Conservation (phyloP, 2,797 vertebrate species). For the Taenioides sp. region DNA sequence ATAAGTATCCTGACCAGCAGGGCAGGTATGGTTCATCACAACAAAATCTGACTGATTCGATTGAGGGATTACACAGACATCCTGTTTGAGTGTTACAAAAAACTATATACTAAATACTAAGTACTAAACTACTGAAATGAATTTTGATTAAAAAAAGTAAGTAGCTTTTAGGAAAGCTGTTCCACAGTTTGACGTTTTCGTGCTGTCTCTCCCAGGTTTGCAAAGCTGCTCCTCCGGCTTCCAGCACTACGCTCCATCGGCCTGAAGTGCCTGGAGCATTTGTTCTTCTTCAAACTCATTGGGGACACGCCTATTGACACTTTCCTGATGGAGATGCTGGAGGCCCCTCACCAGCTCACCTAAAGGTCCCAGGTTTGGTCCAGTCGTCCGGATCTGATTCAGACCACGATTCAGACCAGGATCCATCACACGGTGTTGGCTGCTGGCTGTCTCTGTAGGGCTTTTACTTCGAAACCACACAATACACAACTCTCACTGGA, state of each 20-base stretch:
- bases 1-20: slow-evolving; percentile 94
- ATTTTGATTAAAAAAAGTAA: no score
- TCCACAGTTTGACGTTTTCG: neutral
- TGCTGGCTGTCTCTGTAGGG: slow-evolving; percentile 41
- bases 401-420: slow-evolving; percentile 69
- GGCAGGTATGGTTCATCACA: slow-evolving; percentile 78
- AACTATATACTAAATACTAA: no score
- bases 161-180: no score
- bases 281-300: slow-evolving; percentile 96
- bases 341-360: slow-evolving; percentile 90
- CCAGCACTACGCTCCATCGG: slow-evolving; percentile 91
- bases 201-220: slow-evolving; percentile 77
- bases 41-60: neutral
- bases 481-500: slow-evolving; percentile 28
- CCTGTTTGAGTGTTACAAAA: no score
- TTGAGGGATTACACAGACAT: no score
- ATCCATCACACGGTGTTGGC: slow-evolving; percentile 26
- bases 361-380: slow-evolving; percentile 55
- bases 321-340: slow-evolving; percentile 95
- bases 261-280: slow-evolving; percentile 92
- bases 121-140: no score
- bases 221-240: slow-evolving; percentile 91
- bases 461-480: slow-evolving; percentile 36
- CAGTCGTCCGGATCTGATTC: slow-evolving; percentile 45
- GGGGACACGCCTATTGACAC: slow-evolving; percentile 95